Conservation (phyloP, 2,888 invertebrate genomes). For the Aphelenchoides bicaudatus region DNA sequence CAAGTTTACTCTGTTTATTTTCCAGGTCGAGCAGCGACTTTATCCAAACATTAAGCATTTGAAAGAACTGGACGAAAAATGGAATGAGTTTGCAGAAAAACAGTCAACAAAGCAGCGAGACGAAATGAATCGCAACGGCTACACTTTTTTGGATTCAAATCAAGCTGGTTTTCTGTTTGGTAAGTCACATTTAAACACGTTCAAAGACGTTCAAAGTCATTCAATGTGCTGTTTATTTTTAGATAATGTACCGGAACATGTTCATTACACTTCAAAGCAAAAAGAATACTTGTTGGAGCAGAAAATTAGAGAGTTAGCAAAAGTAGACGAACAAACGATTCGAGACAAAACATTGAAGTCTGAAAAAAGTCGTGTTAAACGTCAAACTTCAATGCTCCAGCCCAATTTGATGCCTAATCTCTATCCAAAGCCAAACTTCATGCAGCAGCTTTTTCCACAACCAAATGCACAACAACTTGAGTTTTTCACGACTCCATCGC, state of each 20-base stretch:
- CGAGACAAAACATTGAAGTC: neutral
- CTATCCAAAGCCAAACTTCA: too few species aligned
- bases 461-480: too few species aligned
- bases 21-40: neutral
- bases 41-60: neutral
- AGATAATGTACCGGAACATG: neutral
- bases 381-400: too few species aligned
- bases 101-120: neutral
- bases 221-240: too few species aligned
- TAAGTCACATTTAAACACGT: neutral
- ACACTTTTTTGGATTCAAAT: slow-evolving; percentile 2
- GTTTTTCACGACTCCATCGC: too few species aligned
- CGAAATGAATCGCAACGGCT: neutral
- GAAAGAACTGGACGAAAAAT: slow-evolving; percentile 2
- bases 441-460: too few species aligned
- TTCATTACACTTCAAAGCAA: slow-evolving; percentile 9
- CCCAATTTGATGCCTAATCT: too few species aligned
- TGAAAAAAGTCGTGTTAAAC: neutral
- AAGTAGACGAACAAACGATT: neutral
- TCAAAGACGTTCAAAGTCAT: too few species aligned
- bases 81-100: neutral
- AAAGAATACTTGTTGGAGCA: slow-evolving; percentile 8
- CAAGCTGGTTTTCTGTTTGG: slow-evolving; percentile 1
- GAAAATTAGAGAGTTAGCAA: neutral
- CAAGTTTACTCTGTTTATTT: too few species aligned